Evolutionary conservation across 2,888 invertebrate genomes (phyloP).

Genomic region (Ectropis crepuscularia): DNA sequence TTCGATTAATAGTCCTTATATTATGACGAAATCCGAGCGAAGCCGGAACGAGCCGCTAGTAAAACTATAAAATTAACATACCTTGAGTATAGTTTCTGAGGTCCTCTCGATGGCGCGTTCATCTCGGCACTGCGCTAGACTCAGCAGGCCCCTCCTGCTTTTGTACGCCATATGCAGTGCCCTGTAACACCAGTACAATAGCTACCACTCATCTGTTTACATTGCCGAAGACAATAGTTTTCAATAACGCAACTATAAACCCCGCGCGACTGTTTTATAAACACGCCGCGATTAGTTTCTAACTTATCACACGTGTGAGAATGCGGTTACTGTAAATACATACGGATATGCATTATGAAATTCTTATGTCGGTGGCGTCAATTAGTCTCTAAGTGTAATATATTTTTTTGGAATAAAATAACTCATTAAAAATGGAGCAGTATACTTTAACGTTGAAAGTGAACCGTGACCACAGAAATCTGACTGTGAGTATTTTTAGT

Average conservation of each 20-base stretch:
- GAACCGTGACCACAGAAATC: no score
- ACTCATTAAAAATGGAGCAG: no score
- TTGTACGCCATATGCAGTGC: slow-evolving; percentile 81
- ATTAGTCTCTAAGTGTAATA: slow-evolving; percentile 48
- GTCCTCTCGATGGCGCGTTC: slow-evolving; percentile 65
- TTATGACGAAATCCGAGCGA: no score
- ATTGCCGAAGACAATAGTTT: slow-evolving; percentile 74
- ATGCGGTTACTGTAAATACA: slow-evolving; percentile 53
- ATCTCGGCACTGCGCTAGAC: slow-evolving; percentile 74
- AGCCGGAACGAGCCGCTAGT: no score
- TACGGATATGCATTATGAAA: slow-evolving; percentile 23
- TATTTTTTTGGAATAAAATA: no score
- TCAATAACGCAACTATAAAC: slow-evolving; percentile 78
- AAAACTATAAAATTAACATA: slow-evolving; percentile 41
- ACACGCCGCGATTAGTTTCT: slow-evolving; percentile 68
- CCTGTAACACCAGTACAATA: slow-evolving; percentile 58
- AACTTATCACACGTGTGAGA: slow-evolving; percentile 61
- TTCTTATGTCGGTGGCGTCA: slow-evolving; percentile 15
- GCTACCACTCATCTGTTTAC: slow-evolving; percentile 60
- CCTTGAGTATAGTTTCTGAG: slow-evolving; percentile 77
- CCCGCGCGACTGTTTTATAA: slow-evolving; percentile 71
- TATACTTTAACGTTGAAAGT: no score
- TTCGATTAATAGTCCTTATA: no score
- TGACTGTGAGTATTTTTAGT: no score
- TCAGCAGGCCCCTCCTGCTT: slow-evolving; percentile 76